phyloP scores from a whole-genome alignment of 2,113 vertebrate genomes.

The Symphodus melops region DNA sequence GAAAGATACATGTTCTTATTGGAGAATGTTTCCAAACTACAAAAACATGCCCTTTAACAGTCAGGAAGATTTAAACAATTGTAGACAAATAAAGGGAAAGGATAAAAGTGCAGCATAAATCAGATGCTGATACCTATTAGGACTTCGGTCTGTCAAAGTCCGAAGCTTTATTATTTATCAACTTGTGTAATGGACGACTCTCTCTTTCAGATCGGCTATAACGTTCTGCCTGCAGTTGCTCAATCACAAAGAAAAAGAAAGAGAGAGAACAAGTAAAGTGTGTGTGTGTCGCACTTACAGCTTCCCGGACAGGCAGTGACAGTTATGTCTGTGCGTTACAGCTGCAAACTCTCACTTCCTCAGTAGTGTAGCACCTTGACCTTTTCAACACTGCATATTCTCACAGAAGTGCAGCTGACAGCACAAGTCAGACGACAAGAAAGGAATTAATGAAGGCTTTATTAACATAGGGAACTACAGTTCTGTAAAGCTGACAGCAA shows the following conservation, averaged over 20 bases:
- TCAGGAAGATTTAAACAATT: neutral
- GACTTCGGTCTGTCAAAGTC: neutral
- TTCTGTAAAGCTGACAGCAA: conserved; percentile 16
- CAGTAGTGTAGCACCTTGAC: conserved; percentile 54
- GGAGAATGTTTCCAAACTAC: neutral
- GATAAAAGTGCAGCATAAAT: neutral
- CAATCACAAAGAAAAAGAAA: neutral
- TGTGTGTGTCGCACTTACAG: conserved; percentile 29
- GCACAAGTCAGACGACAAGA: conserved; percentile 42
- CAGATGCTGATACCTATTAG: neutral
- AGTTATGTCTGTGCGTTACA: conserved; percentile 55
- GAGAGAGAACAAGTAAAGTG: neutral
- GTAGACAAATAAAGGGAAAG: neutral
- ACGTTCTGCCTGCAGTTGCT: neutral
- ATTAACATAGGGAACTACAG: conserved; percentile 6
- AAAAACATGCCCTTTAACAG: neutral
- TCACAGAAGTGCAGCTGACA: conserved; percentile 53
- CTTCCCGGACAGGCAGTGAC: conserved; percentile 40
- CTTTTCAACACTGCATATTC: conserved; percentile 64
- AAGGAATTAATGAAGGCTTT: conserved; percentile 51
- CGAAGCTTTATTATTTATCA: conserved; percentile 20
- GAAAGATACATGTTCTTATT: too few relatives aligned
- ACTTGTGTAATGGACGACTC: conserved; percentile 5
- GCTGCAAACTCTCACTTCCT: conserved; percentile 63
- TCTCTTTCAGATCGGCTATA: conserved; percentile 1